phyloP scores from a whole-genome alignment of 2,113 vertebrate genomes.

The Pygathrix nemaeus region DNA sequence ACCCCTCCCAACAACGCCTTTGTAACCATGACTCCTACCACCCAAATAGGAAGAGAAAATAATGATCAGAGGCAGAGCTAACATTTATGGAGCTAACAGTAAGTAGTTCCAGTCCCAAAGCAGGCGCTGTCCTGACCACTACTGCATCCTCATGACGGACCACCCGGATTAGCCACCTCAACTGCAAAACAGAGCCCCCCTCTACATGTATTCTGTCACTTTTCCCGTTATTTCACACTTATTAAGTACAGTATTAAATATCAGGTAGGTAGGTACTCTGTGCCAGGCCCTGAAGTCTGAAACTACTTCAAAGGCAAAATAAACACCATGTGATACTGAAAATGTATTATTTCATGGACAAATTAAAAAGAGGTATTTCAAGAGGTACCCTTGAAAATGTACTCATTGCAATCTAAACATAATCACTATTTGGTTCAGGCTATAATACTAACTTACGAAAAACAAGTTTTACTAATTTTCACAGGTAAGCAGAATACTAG shows the following conservation, averaged over 20 bases:
- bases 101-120: background rate
- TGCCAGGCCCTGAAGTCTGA: background rate
- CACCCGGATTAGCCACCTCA: background rate
- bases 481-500: background rate
- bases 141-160: background rate
- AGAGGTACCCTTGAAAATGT: background rate
- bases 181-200: background rate
- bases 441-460: background rate
- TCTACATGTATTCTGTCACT: background rate
- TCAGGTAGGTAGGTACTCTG: background rate
- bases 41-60: background rate
- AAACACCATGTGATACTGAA: background rate
- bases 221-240: background rate
- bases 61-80: background rate
- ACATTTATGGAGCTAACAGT: background rate
- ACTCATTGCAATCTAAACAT: background rate
- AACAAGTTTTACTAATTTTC: background rate
- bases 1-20: background rate
- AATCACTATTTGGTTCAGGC: background rate
- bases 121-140: too few species aligned
- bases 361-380: background rate
- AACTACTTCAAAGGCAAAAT: constrained; percentile 3
- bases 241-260: background rate
- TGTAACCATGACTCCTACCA: background rate
- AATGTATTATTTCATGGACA: background rate